Conservation (phyloP, 2,888 invertebrate species). For the Lepidonotus clava region DNA sequence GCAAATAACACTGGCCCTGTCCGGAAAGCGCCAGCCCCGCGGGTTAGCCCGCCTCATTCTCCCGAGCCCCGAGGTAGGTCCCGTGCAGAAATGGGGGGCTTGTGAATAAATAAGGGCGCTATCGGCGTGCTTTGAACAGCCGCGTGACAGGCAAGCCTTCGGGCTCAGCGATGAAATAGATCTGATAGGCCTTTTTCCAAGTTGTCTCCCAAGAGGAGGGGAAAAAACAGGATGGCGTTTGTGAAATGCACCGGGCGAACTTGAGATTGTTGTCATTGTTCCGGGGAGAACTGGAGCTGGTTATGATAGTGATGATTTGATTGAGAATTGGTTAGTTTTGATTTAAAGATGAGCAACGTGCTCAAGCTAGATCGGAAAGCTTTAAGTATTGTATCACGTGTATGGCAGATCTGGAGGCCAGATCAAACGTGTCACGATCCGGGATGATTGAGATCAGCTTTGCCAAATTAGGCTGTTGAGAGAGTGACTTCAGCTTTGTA, state of each 20-base stretch:
- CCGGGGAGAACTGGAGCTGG: background rate
- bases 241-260: background rate
- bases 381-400: too few species aligned
- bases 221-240: background rate
- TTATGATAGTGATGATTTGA: too few species aligned
- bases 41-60: background rate
- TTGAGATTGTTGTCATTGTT: background rate
- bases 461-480: too few species aligned
- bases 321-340: too few species aligned
- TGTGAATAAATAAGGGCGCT: slow-evolving; percentile 19
- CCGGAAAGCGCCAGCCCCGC: too few species aligned
- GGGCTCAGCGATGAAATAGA: background rate
- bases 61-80: background rate
- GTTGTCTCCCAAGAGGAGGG: background rate
- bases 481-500: too few species aligned
- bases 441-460: too few species aligned
- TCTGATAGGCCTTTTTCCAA: background rate
- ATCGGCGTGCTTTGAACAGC: slow-evolving; percentile 21
- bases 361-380: too few species aligned
- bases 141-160: slow-evolving; percentile 1
- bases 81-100: background rate
- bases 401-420: too few species aligned
- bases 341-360: too few species aligned
- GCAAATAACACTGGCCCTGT: too few species aligned
- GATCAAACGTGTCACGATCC: too few species aligned